Evolutionary conservation across 2,888 invertebrate genomes (phyloP).

Genomic region (Machimus atricapillus): DNA sequence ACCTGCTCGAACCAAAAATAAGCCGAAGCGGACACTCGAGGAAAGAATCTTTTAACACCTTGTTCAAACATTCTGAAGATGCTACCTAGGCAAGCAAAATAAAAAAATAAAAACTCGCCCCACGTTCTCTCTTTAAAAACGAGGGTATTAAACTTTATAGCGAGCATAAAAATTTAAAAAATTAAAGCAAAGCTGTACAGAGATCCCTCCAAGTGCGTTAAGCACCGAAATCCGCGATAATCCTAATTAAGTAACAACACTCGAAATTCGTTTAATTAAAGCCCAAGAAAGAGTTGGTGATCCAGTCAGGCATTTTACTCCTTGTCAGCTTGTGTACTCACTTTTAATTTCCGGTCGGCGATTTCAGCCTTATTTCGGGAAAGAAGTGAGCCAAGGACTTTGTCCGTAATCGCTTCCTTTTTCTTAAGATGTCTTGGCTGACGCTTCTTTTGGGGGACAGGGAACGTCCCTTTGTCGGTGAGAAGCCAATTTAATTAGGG

Average conservation of each 20-base stretch:
- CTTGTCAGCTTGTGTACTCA: constrained; percentile 36
- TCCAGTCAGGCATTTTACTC: background rate
- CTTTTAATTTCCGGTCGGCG: constrained; percentile 43
- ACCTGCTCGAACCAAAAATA: background rate
- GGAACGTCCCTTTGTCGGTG: constrained; percentile 38
- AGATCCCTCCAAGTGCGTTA: background rate
- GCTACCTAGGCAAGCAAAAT: background rate
- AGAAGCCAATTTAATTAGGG: constrained; percentile 47
- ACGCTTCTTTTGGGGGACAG: background rate
- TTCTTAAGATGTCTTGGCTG: background rate
- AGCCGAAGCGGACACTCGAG: background rate
- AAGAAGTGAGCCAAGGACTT: background rate
- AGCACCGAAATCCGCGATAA: constrained; percentile 35
- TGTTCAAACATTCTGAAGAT: background rate
- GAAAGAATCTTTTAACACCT: constrained; percentile 13
- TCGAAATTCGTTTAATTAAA: constrained; percentile 30
- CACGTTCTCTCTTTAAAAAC: background rate
- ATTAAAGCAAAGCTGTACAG: background rate
- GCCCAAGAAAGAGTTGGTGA: constrained; percentile 13
- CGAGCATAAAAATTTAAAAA: constrained; percentile 2
- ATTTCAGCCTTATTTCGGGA: background rate
- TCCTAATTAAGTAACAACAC: constrained; percentile 43
- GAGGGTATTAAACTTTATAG: background rate
- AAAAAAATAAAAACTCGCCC: background rate
- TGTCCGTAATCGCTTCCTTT: constrained; percentile 2